Percentiles rank a stretch among this genome's conserved stretches.
Evolutionary conservation across 2,797 vertebrate genomes (phyloP).

Genomic region (Taeniopygia guttata): DNA sequence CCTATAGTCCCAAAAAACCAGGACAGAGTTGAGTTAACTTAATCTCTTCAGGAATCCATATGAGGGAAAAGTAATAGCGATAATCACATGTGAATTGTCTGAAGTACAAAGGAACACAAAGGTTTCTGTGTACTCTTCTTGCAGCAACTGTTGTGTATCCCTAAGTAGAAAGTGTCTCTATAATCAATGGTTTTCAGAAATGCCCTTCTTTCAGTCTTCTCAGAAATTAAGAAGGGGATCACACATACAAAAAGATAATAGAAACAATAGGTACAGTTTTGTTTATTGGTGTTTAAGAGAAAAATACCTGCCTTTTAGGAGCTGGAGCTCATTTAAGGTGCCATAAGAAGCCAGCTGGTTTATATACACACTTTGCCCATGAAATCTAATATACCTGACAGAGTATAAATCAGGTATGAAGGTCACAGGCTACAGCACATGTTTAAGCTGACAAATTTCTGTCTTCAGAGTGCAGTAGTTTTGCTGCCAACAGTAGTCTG

Average conservation of each 20-base stretch:
- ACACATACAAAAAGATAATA: not conserved
- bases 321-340: not conserved
- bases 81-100: not conserved
- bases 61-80: not conserved
- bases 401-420: not conserved
- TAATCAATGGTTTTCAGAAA: not conserved
- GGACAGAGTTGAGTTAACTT: not conserved
- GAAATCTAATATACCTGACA: not conserved
- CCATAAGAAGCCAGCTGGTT: not conserved
- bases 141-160: accelerated
- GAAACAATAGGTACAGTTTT: not conserved
- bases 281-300: not conserved
- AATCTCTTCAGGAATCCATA: not conserved
- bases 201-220: not conserved
- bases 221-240: not conserved
- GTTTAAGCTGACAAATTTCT: not conserved
- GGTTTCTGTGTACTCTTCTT: not conserved
- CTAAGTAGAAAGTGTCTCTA: not conserved
- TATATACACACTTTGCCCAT: not conserved
- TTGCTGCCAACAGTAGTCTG: not conserved
- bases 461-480: not conserved
- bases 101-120: not conserved
- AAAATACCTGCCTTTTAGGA: not conserved
- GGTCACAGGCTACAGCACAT: constrained; percentile 2
- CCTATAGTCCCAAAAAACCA: not conserved